These are phyloP conservation scores for Incurvaria masculella DNA, from an alignment of 2,888 invertebrate genomes.

Conservation along the genomic window DNA sequence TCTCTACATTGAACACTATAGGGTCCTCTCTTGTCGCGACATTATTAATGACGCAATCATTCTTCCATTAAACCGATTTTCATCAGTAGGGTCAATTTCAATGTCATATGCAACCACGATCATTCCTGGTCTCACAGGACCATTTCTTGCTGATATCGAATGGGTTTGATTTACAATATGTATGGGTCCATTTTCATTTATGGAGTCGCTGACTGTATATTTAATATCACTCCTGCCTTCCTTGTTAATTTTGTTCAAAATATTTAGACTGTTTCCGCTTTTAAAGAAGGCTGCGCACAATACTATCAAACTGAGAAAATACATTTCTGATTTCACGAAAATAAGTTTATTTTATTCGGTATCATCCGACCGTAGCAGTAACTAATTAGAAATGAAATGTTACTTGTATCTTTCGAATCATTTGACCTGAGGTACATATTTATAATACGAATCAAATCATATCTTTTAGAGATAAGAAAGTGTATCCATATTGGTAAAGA, in stretches of 20 bases:
- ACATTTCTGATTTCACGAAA: not conserved
- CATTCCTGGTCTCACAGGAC: constrained; percentile 29
- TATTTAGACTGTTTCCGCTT: not conserved
- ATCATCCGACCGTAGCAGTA: not conserved
- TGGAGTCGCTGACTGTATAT: not conserved
- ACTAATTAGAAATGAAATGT: too few relatives aligned
- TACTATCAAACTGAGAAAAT: not conserved
- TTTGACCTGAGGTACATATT: too few relatives aligned
- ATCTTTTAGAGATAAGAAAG: too few relatives aligned
- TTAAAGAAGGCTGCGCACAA: not conserved
- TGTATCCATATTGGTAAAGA: too few relatives aligned
- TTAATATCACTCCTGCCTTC: not conserved
- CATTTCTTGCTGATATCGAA: constrained; percentile 15
- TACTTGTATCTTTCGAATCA: too few relatives aligned
- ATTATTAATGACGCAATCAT: constrained; percentile 19
- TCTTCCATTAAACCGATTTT: constrained; percentile 25
- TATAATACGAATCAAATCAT: too few relatives aligned
- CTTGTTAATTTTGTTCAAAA: not conserved
- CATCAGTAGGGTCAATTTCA: constrained; percentile 22
- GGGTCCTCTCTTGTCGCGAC: constrained; percentile 21
- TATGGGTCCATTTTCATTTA: too few relatives aligned
- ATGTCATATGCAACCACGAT: constrained; percentile 22
- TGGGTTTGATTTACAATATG: not conserved
- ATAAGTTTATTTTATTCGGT: not conserved
- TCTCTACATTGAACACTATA: constrained; percentile 23